These are phyloP conservation scores for Acanthochromis polyacanthus DNA, from an alignment of 2,113 vertebrate genomes.

Conservation along the genomic window DNA sequence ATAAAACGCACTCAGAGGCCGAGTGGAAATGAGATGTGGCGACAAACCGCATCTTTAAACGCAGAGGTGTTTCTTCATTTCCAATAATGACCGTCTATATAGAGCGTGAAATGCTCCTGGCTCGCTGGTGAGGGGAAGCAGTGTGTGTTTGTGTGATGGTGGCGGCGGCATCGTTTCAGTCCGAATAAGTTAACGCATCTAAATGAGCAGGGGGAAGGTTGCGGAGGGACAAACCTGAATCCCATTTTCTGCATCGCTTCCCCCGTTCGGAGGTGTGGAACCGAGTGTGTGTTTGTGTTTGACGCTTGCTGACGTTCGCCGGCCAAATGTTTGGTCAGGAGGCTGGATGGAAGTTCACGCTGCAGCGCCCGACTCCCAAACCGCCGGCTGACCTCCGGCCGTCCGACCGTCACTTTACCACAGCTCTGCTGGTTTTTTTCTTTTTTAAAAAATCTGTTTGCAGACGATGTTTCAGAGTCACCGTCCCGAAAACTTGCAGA, in stretches of 20 bases:
- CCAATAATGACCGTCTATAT: slow-evolving; percentile 55
- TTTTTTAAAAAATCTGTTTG: background rate
- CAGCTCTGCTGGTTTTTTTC: background rate
- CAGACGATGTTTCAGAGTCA: slow-evolving; percentile 31
- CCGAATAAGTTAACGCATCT: slow-evolving; percentile 58
- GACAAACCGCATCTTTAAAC: slow-evolving; percentile 66
- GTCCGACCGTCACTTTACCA: background rate
- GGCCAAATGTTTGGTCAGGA: slow-evolving; percentile 36
- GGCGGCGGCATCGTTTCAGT: slow-evolving; percentile 44
- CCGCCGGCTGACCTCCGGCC: slow-evolving; percentile 25
- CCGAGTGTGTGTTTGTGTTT: slow-evolving; percentile 12
- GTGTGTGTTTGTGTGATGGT: slow-evolving; percentile 26
- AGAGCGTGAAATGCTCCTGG: slow-evolving; percentile 64
- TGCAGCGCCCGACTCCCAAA: background rate
- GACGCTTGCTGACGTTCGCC: background rate
- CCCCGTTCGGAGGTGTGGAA: slow-evolving; percentile 28
- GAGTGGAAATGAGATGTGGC: slow-evolving; percentile 68
- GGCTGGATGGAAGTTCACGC: background rate
- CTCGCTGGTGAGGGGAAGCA: background rate
- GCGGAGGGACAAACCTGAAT: slow-evolving; percentile 73
- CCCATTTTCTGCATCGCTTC: slow-evolving; percentile 68
- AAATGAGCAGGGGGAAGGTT: slow-evolving; percentile 72
- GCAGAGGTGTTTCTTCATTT: slow-evolving; percentile 66
- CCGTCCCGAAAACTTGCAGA: slow-evolving; percentile 14
- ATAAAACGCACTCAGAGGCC: slow-evolving; percentile 63